Conservation (phyloP, 2,113 vertebrate genomes). For the Pardalotus punctatus region DNA sequence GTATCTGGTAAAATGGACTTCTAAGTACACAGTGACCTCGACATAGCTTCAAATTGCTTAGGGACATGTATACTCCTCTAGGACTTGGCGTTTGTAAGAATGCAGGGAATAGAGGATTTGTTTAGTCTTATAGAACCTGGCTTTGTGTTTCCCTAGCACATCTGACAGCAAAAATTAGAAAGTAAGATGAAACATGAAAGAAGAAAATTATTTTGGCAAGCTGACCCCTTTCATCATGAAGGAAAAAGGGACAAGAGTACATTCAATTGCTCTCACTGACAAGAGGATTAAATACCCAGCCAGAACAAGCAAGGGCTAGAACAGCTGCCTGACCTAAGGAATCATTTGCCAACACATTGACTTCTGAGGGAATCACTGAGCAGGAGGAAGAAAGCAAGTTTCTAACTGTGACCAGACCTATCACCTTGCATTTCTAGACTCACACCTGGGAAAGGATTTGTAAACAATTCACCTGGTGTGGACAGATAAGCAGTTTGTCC, state of each 20-base stretch:
- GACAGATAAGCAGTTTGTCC: not conserved
- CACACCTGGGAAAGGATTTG: not conserved
- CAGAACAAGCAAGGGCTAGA: not conserved
- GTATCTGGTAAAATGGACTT: not conserved
- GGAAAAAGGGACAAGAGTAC: not conserved
- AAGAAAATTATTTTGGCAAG: not conserved
- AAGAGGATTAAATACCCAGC: not conserved
- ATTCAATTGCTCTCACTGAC: not conserved
- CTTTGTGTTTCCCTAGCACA: not conserved
- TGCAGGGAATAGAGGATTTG: not conserved
- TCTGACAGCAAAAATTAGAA: not conserved
- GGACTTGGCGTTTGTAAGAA: not conserved
- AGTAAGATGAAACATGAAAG: not conserved
- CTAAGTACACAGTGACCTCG: not conserved
- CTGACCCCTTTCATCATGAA: not conserved
- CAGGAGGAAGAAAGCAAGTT: not conserved
- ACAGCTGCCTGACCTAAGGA: not conserved
- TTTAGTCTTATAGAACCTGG: not conserved
- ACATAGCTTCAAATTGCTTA: not conserved
- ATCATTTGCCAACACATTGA: not conserved
- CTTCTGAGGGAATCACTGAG: not conserved
- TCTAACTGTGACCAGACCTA: not conserved
- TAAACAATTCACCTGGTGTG: not conserved
- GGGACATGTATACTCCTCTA: fast-evolving
- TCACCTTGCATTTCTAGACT: not conserved